Conservation (phyloP, 2,113 vertebrate species). For the Excalfactoria chinensis region DNA sequence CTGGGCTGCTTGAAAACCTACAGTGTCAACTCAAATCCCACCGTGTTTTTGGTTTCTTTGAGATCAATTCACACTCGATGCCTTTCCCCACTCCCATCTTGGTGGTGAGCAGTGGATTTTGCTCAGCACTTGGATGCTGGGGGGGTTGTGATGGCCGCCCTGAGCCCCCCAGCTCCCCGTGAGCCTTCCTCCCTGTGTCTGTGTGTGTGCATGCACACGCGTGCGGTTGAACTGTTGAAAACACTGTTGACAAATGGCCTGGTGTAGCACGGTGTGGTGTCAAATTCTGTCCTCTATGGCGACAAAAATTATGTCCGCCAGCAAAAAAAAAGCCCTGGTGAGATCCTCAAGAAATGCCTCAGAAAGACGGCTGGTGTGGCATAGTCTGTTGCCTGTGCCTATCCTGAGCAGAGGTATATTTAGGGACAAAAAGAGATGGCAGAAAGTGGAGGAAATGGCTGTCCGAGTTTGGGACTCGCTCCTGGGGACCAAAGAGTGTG, state of each 20-base stretch:
- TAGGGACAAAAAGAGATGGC: no score
- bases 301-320: background rate
- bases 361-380: background rate
- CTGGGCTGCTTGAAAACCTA: background rate
- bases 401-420: accelerated
- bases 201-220: background rate
- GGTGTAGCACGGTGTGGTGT: conserved; percentile 22
- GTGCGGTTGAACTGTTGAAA: conserved; percentile 65
- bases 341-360: background rate
- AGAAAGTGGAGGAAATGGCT: background rate
- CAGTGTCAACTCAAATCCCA: accelerated
- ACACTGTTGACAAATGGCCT: conserved; percentile 62
- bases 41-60: accelerated
- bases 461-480: background rate
- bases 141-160: accelerated
- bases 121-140: accelerated
- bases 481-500: accelerated
- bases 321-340: background rate
- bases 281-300: background rate
- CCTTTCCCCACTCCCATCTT: accelerated
- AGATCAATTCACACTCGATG: accelerated
- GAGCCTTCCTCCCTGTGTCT: background rate
- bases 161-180: accelerated
- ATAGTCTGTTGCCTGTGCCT: background rate
- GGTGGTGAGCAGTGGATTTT: background rate